Evolutionary conservation across 1,140 invertebrate species (phyloP).

Genomic region (Drosophila quadrilineata): DNA sequence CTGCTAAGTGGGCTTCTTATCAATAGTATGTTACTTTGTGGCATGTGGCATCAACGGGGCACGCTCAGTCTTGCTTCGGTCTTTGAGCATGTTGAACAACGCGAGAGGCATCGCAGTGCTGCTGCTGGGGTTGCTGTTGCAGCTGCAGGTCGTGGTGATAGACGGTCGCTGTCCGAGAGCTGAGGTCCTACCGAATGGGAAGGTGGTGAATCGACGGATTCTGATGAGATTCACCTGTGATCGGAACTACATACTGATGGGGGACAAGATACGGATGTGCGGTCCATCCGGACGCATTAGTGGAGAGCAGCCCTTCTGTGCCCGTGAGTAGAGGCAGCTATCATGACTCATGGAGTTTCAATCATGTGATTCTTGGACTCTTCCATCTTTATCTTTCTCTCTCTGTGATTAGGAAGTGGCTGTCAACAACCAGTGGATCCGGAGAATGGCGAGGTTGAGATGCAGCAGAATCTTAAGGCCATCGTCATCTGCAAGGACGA

Average conservation of each 20-base stretch:
- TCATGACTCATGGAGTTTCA: too few species aligned
- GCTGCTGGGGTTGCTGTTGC: too few species aligned
- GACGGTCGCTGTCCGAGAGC: slow-evolving; percentile 22
- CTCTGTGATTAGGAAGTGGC: slow-evolving; percentile 29
- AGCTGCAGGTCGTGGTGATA: neutral
- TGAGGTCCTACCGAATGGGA: slow-evolving; percentile 13
- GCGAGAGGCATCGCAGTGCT: neutral
- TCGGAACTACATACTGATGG: slow-evolving; percentile 11
- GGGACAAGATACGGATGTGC: neutral
- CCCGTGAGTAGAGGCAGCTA: slow-evolving; percentile 66
- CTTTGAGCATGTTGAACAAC: slow-evolving; percentile 15
- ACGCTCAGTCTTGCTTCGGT: slow-evolving; percentile 20
- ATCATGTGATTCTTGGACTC: neutral
- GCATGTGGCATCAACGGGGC: too few species aligned
- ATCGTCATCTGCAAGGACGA: slow-evolving; percentile 45
- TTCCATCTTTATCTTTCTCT: neutral
- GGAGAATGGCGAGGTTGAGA: slow-evolving; percentile 25
- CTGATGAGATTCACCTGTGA: slow-evolving; percentile 29
- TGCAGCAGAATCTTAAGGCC: neutral
- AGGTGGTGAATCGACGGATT: neutral
- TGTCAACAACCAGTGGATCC: slow-evolving; percentile 3
- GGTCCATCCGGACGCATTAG: slow-evolving; percentile 1
- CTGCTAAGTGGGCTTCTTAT: too few species aligned
- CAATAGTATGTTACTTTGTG: too few species aligned
- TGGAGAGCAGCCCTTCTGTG: slow-evolving; percentile 50